phyloP scores from a whole-genome alignment of 37 sponge, comb jelly and placozoan genomes.

The Cladorhizidae sp. region DNA sequence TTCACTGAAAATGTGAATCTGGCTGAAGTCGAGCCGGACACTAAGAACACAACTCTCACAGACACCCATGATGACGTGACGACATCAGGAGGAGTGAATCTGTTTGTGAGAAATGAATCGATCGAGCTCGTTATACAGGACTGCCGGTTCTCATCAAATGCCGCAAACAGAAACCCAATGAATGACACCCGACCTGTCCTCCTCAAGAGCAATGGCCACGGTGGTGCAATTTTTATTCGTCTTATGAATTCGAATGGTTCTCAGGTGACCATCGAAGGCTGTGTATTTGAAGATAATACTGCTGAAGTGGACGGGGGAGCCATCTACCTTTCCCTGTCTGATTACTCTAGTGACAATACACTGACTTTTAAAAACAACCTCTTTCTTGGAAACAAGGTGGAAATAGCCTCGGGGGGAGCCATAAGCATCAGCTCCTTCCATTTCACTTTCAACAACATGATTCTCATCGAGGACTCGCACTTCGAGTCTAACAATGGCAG shows the following conservation, averaged over 20 bases:
- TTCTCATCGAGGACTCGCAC: conserved; percentile 29
- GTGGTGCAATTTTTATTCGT: conserved; percentile 60
- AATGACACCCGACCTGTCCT: conserved; percentile 61
- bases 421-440: conserved; percentile 68
- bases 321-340: conserved; percentile 61
- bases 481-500: conserved; percentile 61
- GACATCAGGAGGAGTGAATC: conserved; percentile 62
- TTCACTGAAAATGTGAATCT: conserved; percentile 58
- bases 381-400: conserved; percentile 42
- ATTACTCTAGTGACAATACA: conserved; percentile 1
- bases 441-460: conserved; percentile 48
- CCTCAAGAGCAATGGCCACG: conserved; percentile 70
- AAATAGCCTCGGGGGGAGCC: conserved; percentile 68
- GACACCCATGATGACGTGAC: conserved; percentile 28
- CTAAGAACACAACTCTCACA: conserved; percentile 25
- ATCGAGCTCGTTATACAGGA: conserved; percentile 27
- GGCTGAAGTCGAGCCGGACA: neutral
- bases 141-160: conserved; percentile 57
- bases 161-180: conserved; percentile 27
- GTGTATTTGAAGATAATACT: conserved; percentile 35
- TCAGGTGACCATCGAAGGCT: conserved; percentile 24
- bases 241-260: conserved; percentile 15
- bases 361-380: conserved; percentile 24
- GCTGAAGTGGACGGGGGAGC: conserved; percentile 79
- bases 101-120: conserved; percentile 21